These are phyloP conservation scores for Suillia variegata DNA, from an alignment of 2,888 invertebrate species.

Conservation along the genomic window DNA sequence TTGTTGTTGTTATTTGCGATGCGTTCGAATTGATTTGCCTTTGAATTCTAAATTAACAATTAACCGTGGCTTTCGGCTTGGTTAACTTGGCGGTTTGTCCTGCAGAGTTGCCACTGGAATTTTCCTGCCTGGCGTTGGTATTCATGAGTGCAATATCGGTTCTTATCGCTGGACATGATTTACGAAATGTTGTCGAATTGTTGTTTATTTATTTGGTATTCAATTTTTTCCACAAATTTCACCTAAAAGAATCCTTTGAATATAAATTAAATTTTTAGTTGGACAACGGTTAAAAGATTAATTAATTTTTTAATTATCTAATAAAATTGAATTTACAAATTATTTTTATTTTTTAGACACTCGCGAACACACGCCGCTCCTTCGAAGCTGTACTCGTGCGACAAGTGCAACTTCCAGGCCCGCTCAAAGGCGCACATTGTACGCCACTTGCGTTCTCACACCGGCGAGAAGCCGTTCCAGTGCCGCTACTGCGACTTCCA, in stretches of 20 bases:
- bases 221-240: too few species aligned
- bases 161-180: not conserved
- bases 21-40: conserved; percentile 18
- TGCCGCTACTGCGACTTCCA: conserved; percentile 83
- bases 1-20: not conserved
- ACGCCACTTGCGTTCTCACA: conserved; percentile 80
- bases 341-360: conserved; percentile 39
- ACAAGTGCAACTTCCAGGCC: conserved; percentile 73
- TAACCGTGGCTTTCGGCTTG: conserved; percentile 23
- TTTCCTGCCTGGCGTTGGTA: conserved; percentile 13
- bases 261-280: too few species aligned
- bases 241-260: too few species aligned
- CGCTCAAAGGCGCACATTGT: conserved; percentile 73
- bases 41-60: conserved; percentile 49
- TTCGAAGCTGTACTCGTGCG: conserved; percentile 67
- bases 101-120: conserved; percentile 48
- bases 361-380: conserved; percentile 51
- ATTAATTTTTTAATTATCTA: too few species aligned
- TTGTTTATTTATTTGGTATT: too few species aligned
- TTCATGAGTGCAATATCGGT: not conserved
- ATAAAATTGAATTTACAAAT: not conserved
- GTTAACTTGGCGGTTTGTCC: conserved; percentile 17
- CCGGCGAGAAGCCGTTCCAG: conserved; percentile 80
- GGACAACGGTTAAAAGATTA: too few species aligned
- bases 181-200: not conserved